Percentiles rank a stretch among this genome's conserved stretches.
These are phyloP conservation scores for Plodia interpunctella DNA, from an alignment of 1,140 invertebrate genomes.

Conservation along the genomic window DNA sequence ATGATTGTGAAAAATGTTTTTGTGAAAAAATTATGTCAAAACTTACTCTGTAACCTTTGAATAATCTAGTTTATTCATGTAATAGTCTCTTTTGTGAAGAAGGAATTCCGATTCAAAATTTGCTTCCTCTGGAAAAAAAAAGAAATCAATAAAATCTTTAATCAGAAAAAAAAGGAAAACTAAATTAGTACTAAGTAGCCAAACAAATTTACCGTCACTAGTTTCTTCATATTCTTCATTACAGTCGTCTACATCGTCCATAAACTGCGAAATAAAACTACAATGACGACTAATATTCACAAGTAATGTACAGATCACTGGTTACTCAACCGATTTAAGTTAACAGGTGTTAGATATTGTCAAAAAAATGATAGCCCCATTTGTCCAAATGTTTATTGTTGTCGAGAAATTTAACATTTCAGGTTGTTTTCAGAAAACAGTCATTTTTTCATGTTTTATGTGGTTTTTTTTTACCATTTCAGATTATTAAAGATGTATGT, in stretches of 20 bases:
- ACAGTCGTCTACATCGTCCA: conserved; percentile 70
- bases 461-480: too few species aligned
- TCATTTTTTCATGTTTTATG: too few species aligned
- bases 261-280: conserved; percentile 43
- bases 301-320: too few species aligned
- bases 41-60: conserved; percentile 83
- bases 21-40: not conserved
- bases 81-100: conserved; percentile 93
- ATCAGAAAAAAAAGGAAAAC: not conserved
- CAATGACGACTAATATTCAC: too few species aligned
- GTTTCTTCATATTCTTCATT: conserved; percentile 63
- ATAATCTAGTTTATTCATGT: conserved; percentile 92
- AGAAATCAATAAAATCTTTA: conserved; percentile 20
- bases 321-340: too few species aligned
- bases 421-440: too few species aligned
- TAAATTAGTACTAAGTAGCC: not conserved
- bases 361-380: too few species aligned
- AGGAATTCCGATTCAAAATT: conserved; percentile 86
- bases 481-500: too few species aligned
- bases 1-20: too few species aligned
- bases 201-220: conserved; percentile 49
- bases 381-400: too few species aligned
- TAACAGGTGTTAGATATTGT: too few species aligned
- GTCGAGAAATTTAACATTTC: too few species aligned
- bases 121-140: conserved; percentile 70